A percentile compares a stretch with the other conserved stretches of the same genome.
Evolutionary conservation across 1,140 invertebrate species (phyloP).

Genomic region (Rhizoglyphus robini): DNA sequence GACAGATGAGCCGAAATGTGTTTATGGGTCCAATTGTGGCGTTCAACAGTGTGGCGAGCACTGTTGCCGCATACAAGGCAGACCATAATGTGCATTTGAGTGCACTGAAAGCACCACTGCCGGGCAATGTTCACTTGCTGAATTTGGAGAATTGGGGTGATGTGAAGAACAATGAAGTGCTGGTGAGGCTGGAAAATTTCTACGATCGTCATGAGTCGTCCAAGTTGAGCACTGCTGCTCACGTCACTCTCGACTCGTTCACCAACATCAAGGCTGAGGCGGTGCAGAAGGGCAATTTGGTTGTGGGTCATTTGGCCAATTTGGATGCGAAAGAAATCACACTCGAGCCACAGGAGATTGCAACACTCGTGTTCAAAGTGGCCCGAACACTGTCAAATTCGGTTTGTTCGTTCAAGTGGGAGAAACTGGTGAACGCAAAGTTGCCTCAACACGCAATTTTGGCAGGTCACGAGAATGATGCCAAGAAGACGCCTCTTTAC

Average conservation of each 20-base stretch:
- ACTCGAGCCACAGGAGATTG: neutral
- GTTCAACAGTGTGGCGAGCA: constrained; percentile 27
- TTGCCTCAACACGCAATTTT: neutral
- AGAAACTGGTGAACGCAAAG: neutral
- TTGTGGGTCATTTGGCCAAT: no score
- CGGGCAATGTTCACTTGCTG: constrained; percentile 62
- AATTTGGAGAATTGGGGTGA: constrained; percentile 63
- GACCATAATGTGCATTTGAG: constrained; percentile 34
- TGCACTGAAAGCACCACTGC: constrained; percentile 45
- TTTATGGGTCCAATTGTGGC: constrained; percentile 36
- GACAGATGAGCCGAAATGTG: constrained; percentile 34
- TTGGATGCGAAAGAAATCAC: neutral
- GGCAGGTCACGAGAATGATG: neutral
- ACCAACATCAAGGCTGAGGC: neutral
- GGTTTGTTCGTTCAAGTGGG: neutral
- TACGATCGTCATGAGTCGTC: constrained; percentile 24
- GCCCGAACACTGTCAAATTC: neutral
- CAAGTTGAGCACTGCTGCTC: neutral
- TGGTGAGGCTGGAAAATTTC: constrained; percentile 74
- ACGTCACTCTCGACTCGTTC: neutral
- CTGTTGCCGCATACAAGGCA: neutral
- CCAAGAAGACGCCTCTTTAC: neutral
- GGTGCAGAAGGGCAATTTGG: neutral
- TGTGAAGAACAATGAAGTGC: constrained; percentile 42
- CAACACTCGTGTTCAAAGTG: neutral